Conservation (phyloP, 2,797 vertebrate genomes). For the Myotis daubentonii region DNA sequence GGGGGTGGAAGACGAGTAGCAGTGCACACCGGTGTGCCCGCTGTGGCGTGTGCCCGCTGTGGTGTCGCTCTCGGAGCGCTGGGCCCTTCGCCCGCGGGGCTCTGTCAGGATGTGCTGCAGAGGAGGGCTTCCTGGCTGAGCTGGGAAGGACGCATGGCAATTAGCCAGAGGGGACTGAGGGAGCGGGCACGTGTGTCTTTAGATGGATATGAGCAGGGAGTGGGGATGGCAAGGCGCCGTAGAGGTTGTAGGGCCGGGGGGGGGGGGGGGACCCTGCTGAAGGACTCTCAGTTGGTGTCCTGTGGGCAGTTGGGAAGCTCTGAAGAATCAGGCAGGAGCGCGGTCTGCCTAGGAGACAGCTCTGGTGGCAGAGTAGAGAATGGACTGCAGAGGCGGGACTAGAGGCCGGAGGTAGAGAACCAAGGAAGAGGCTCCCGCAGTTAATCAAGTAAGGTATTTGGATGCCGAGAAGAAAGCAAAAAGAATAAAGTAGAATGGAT, state of each 20-base stretch:
- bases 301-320: background rate
- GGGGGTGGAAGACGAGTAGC: background rate
- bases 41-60: background rate
- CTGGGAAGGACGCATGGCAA: background rate
- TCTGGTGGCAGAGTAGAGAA: background rate
- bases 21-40: background rate
- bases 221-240: background rate
- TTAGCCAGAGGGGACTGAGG: background rate
- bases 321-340: background rate
- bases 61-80: background rate
- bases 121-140: background rate
- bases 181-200: background rate
- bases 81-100: background rate
- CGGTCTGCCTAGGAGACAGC: background rate
- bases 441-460: background rate
- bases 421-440: background rate
- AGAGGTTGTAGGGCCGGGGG: background rate
- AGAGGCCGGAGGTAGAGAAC: background rate
- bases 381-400: background rate
- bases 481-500: background rate
- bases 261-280: background rate
- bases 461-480: background rate
- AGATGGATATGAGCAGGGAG: background rate
- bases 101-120: background rate
- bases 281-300: background rate